These are phyloP conservation scores for Petaurus breviceps DNA, from an alignment of 2,113 vertebrate species.

Conservation along the genomic window DNA sequence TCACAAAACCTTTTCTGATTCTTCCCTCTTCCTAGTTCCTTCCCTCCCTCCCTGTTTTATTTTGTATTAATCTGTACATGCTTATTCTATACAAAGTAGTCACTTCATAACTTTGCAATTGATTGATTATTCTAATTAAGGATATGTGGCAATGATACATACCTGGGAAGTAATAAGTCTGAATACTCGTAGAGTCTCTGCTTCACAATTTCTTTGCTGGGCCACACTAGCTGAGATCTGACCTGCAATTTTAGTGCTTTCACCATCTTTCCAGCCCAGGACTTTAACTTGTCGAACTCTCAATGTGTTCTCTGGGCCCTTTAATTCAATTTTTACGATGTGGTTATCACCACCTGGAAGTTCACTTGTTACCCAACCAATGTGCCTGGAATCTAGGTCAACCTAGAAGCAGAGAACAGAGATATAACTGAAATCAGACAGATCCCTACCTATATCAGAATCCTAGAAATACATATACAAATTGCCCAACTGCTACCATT, in stretches of 20 bases:
- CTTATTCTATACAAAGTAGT: background rate
- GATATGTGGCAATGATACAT: background rate
- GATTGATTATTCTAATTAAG: background rate
- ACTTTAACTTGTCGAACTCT: slow-evolving; percentile 99
- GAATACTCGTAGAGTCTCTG: slow-evolving; percentile 96
- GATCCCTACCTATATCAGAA: background rate
- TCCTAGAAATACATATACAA: background rate
- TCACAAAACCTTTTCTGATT: background rate
- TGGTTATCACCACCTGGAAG: slow-evolving; percentile 96
- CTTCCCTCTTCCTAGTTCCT: background rate
- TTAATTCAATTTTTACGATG: slow-evolving; percentile 97
- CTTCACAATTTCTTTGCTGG: slow-evolving; percentile 98
- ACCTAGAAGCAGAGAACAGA: slow-evolving; percentile 84
- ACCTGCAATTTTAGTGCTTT: slow-evolving; percentile 96
- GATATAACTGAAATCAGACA: slow-evolving; percentile 60
- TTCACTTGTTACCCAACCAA: slow-evolving; percentile 99
- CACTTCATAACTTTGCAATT: background rate
- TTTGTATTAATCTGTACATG: background rate
- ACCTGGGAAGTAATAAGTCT: slow-evolving; percentile 99
- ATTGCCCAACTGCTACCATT: background rate
- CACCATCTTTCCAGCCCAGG: slow-evolving; percentile 97
- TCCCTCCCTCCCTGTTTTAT: background rate
- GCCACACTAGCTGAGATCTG: slow-evolving; percentile 97
- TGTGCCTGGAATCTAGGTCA: slow-evolving; percentile 97
- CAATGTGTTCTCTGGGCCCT: slow-evolving; percentile 98